Conservation (phyloP, 2,797 vertebrate genomes). For the Spinibarbus caldwelli region DNA sequence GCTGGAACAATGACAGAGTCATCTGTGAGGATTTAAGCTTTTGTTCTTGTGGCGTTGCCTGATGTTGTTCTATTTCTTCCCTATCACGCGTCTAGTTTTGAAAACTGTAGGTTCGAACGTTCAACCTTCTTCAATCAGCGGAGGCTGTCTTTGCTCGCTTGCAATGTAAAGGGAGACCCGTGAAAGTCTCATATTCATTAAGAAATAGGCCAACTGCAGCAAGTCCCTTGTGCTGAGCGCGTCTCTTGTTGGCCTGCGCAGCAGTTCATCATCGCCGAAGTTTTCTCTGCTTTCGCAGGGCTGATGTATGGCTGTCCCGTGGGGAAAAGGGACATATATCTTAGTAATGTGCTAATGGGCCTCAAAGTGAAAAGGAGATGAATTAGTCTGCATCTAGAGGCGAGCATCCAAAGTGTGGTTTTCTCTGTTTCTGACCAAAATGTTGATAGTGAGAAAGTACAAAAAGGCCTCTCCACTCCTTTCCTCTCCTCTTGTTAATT, state of each 20-base stretch:
- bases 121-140: conserved; percentile 36
- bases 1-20: conserved; percentile 60
- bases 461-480: conserved; percentile 24
- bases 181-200: conserved; percentile 31
- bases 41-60: conserved; percentile 60
- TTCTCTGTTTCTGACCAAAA: conserved; percentile 28
- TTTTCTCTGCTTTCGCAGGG: conserved; percentile 49
- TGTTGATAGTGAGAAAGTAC: conserved; percentile 21
- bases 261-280: conserved; percentile 56
- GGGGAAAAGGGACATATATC: conserved; percentile 48
- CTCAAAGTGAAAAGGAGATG: no score
- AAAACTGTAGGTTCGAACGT: conserved; percentile 31
- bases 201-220: conserved; percentile 42
- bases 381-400: conserved; percentile 27
- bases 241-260: conserved; percentile 14
- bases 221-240: conserved; percentile 26
- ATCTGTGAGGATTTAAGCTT: conserved; percentile 63
- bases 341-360: conserved; percentile 58
- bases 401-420: background rate
- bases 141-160: conserved; percentile 8
- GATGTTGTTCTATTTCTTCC: conserved; percentile 60
- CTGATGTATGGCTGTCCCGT: conserved; percentile 59
- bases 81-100: conserved; percentile 39
- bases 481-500: conserved; percentile 63
- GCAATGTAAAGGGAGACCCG: conserved; percentile 8